A percentile compares a stretch with the other conserved stretches of the same genome.
Evolutionary conservation across 2,113 vertebrate genomes (phyloP).

Genomic region (Empidonax alnorum): DNA sequence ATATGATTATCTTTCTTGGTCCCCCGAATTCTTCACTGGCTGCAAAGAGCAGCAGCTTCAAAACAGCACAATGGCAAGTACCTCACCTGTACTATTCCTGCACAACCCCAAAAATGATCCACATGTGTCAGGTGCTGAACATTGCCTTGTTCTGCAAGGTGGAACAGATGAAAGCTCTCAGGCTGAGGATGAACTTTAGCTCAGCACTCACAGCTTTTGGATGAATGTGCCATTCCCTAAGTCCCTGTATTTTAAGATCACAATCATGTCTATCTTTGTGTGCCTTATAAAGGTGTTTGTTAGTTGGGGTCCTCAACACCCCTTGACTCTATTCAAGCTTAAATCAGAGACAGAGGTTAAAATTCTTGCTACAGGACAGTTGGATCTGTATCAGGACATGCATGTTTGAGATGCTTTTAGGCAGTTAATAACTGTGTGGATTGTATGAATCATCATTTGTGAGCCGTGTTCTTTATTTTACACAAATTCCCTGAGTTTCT

Average conservation of each 20-base stretch:
- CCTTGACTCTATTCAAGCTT: not conserved
- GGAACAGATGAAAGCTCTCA: not conserved
- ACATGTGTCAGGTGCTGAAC: not conserved
- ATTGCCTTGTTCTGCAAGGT: not conserved
- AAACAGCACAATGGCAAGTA: not conserved
- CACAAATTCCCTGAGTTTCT: not conserved
- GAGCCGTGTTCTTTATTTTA: not conserved
- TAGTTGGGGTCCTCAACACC: not conserved
- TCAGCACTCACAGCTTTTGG: not conserved
- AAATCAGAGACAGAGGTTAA: not conserved
- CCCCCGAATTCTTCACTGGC: not conserved
- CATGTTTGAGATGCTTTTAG: not conserved
- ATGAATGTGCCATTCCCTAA: not conserved
- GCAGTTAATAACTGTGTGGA: not conserved
- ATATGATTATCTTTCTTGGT: not conserved
- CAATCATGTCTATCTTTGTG: accelerated
- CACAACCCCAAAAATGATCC: not conserved
- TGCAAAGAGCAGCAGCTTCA: not conserved
- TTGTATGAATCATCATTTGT: not conserved
- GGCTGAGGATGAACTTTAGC: not conserved
- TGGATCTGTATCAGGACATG: not conserved
- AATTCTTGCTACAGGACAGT: not conserved
- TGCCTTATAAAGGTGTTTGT: not conserved
- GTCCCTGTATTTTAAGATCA: not conserved
- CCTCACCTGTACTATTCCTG: not conserved